A percentile compares a stretch with the other conserved stretches of the same genome.
These are phyloP conservation scores for Hypolimnas misippus DNA, from an alignment of 2,888 invertebrate genomes.

Conservation along the genomic window DNA sequence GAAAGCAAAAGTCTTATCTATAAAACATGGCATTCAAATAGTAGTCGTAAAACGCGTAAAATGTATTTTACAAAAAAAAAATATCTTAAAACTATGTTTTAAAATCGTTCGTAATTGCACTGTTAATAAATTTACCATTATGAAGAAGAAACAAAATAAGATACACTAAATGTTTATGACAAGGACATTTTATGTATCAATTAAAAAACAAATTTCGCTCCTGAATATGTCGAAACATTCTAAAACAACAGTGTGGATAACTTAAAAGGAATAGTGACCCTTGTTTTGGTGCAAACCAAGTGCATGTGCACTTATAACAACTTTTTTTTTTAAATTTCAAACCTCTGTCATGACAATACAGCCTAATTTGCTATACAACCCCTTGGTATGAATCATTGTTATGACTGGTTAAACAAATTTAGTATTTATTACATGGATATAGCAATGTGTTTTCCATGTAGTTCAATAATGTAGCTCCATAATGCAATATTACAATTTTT, in stretches of 20 bases:
- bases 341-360: slow-evolving; percentile 12
- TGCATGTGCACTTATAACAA: slow-evolving; percentile 50
- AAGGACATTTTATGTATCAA: too few relatives aligned
- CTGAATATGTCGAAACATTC: not conserved
- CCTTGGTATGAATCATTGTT: not conserved
- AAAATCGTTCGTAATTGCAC: too few relatives aligned
- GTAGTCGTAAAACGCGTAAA: too few relatives aligned
- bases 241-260: not conserved
- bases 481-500: not conserved
- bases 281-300: slow-evolving; percentile 57
- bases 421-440: not conserved
- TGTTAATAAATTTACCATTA: too few relatives aligned
- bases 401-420: not conserved
- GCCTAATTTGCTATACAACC: slow-evolving; percentile 21
- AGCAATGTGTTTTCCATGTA: not conserved
- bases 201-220: not conserved
- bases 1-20: too few relatives aligned
- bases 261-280: slow-evolving; percentile 41
- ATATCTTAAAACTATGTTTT: too few relatives aligned
- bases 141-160: too few relatives aligned
- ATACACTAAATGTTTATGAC: too few relatives aligned
- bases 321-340: slow-evolving; percentile 10
- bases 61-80: too few relatives aligned
- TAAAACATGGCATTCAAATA: not conserved
- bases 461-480: not conserved